phyloP scores from a whole-genome alignment of 2,888 invertebrate genomes.

The Ecliptopera silaceata region DNA sequence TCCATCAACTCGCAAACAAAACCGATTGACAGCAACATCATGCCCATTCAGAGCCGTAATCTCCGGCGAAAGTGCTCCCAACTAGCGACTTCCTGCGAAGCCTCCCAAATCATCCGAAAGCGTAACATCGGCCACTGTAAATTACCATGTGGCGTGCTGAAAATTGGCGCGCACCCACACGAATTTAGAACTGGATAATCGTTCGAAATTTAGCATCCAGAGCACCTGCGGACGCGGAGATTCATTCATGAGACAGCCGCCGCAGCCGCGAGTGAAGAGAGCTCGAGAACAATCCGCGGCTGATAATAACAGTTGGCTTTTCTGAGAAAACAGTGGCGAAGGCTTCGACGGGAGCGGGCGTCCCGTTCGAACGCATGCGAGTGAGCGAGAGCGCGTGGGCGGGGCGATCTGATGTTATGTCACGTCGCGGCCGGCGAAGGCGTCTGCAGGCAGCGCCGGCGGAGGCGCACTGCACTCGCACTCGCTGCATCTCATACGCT shows the following conservation, averaged over 20 bases:
- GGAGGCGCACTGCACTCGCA: constrained; percentile 70
- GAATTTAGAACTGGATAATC: constrained; percentile 71
- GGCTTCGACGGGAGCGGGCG: constrained; percentile 70
- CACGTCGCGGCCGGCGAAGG: constrained; percentile 68
- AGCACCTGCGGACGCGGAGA: constrained; percentile 69
- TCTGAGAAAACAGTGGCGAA: constrained; percentile 75
- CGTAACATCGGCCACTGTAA: constrained; percentile 69
- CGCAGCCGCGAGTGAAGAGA: constrained; percentile 41
- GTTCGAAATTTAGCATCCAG: constrained; percentile 64
- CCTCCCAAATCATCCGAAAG: constrained; percentile 59
- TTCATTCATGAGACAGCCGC: constrained; percentile 78
- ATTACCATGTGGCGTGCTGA: constrained; percentile 73
- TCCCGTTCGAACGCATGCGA: constrained; percentile 62
- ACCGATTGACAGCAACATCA: constrained; percentile 53
- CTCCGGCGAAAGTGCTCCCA: constrained; percentile 60
- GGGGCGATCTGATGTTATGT: constrained; percentile 71
- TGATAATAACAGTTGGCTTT: constrained; percentile 81
- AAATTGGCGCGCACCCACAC: constrained; percentile 68
- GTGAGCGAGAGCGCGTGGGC: constrained; percentile 73
- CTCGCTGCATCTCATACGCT: constrained; percentile 59
- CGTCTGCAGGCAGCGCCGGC: constrained; percentile 50
- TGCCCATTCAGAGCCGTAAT: constrained; percentile 49
- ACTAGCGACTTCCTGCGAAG: constrained; percentile 72
- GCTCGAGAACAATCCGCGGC: constrained; percentile 74
- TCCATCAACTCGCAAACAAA: constrained; percentile 46